Percentiles rank a stretch among this genome's conserved stretches.
phyloP scores from a whole-genome alignment of 2,113 vertebrate genomes.

The Microcebus murinus region DNA sequence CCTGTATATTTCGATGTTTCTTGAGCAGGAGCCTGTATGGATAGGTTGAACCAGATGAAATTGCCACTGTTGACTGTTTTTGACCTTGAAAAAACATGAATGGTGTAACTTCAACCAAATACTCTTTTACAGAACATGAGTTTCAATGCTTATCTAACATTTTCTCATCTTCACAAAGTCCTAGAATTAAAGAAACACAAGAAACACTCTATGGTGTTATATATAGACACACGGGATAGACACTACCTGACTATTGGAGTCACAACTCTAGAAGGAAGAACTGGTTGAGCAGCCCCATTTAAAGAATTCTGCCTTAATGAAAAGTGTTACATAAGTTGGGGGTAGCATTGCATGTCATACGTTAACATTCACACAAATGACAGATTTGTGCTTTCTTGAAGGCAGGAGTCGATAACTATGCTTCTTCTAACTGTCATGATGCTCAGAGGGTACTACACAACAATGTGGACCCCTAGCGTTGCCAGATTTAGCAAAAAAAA shows the following conservation, averaged over 20 bases:
- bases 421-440: not conserved
- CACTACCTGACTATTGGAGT: not conserved
- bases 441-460: not conserved
- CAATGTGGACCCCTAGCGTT: not conserved
- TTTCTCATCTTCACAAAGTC: not conserved
- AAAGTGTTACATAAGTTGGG: too few relatives aligned
- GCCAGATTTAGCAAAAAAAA: not conserved
- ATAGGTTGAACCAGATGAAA: rapidly evolving
- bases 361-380: not conserved
- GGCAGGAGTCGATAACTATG: not conserved
- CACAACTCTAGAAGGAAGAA: not conserved
- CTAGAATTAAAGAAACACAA: not conserved
- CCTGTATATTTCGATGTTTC: not conserved
- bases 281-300: not conserved
- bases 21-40: too few relatives aligned
- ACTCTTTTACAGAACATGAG: not conserved
- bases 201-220: not conserved
- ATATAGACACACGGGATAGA: not conserved
- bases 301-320: not conserved
- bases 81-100: not conserved
- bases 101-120: not conserved
- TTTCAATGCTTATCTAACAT: not conserved
- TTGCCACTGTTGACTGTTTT: not conserved
- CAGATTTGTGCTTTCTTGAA: not conserved
- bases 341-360: rapidly evolving